Evolutionary conservation across 2,888 invertebrate species (phyloP), one percentile per base, ranked within the genome.

Genomic region (Chrysodeixis includens): DNA sequence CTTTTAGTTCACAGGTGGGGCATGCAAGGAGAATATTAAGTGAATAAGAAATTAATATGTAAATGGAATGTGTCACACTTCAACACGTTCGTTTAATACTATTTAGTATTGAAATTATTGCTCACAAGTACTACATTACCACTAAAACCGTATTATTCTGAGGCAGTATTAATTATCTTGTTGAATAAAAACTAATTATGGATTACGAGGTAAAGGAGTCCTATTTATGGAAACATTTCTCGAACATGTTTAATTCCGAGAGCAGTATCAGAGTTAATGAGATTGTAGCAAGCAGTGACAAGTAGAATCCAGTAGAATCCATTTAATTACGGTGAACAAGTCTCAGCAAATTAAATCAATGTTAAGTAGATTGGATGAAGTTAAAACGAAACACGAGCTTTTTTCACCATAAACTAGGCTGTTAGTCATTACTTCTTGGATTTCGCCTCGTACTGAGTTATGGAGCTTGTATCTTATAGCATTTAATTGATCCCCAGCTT

Each of bases 381-480:
- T 81, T 83, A 83, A 88, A 83, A 83, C 81, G 83, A 86, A 83
- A 81, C 76, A 74, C 65, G 71, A 62, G 63, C 79, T 80, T 86
- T 88, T 88, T 90, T 88, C 78, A 71, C 81, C 83, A 89, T 90
- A 90, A 92, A 92, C 84, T 86, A 88, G 86, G 76, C 74, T 81
- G 85, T 85, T 77, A 86, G 86, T 88, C 88, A 89, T 92, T 91
- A 90, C 87, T 91, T 90, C 90, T 90, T 89, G 88, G 88, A 91
- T 91, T 91, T 91, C 88, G 86, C 88, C 86, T 87, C 86, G 82
- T 83, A 86, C 90, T 90, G 90, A 90, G 87, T 88, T 91, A 89
- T 88, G 90, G 88, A 88, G 86, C 89, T 87, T 88, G 88, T 90
- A 92, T 92, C 90, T 89, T 89, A 91, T 87, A 86, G 86, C 87